Conservation (phyloP, 2,113 vertebrate genomes). For the Tachysurus vachellii region DNA sequence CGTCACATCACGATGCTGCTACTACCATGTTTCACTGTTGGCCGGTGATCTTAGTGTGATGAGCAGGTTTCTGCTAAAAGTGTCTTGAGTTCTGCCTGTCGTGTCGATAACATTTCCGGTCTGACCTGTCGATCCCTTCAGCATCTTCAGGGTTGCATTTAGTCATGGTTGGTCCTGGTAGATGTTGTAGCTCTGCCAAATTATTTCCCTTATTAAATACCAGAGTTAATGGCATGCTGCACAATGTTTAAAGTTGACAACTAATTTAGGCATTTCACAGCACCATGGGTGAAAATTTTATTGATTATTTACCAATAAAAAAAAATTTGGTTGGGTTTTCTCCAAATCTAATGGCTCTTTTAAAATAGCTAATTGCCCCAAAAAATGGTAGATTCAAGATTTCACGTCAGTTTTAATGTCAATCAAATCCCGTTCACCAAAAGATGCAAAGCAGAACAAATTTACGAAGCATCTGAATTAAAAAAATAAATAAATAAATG, state of each 20-base stretch:
- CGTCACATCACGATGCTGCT: background rate
- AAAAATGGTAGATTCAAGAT: too few species aligned
- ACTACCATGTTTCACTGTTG: background rate
- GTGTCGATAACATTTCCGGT: background rate
- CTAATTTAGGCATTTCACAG: background rate
- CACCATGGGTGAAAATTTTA: background rate
- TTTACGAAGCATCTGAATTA: too few species aligned
- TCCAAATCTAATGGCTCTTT: background rate
- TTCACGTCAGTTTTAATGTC: too few species aligned
- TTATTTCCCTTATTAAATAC: background rate
- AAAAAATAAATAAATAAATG: too few species aligned
- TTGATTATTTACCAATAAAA: too few species aligned
- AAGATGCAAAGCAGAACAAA: too few species aligned
- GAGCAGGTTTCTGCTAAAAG: background rate
- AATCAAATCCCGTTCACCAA: too few species aligned
- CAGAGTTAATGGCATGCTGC: background rate
- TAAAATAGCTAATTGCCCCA: too few species aligned
- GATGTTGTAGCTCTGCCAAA: too few species aligned
- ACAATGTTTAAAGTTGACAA: background rate
- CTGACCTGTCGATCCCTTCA: background rate
- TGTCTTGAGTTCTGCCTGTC: background rate
- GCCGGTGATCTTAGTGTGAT: background rate
- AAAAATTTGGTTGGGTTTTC: background rate
- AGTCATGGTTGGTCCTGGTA: background rate
- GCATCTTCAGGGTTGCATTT: too few species aligned